Evolutionary conservation across 2,888 invertebrate genomes (phyloP).

Genomic region (Mythimna pallens): DNA sequence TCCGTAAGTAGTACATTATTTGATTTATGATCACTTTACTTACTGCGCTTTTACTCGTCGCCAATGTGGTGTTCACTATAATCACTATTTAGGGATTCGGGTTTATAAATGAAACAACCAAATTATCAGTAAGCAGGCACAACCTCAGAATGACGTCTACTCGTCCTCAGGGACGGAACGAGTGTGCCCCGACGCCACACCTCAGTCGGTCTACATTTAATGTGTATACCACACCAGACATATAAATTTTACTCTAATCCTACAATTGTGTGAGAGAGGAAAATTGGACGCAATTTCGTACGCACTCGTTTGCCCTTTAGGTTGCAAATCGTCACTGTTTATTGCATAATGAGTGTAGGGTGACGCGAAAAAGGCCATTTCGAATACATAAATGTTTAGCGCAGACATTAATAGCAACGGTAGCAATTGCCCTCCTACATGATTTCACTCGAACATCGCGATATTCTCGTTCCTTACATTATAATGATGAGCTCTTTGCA

Average conservation of each 20-base stretch:
- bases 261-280: constrained; percentile 85
- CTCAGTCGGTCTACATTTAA: no score
- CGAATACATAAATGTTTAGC: constrained; percentile 66
- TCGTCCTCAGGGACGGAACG: no score
- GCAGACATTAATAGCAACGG: constrained; percentile 65
- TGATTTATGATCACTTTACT: no score
- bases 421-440: constrained; percentile 66
- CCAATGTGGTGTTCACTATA: no score
- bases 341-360: constrained; percentile 81
- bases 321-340: constrained; percentile 83
- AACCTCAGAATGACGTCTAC: no score
- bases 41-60: no score
- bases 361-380: constrained; percentile 73
- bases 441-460: constrained; percentile 67
- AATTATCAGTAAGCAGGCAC: no score
- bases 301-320: constrained; percentile 79
- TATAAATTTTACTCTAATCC: constrained; percentile 89
- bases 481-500: constrained; percentile 74
- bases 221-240: no score
- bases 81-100: no score
- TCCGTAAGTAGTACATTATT: no score
- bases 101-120: no score
- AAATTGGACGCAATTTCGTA: constrained; percentile 86
- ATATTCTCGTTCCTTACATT: constrained; percentile 61
- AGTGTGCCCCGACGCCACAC: no score